A percentile compares a stretch with the other conserved stretches of the same genome.
Conservation (phyloP, 35 echinoderm and acorn worm genomes). For the Lytechinus pictus region DNA sequence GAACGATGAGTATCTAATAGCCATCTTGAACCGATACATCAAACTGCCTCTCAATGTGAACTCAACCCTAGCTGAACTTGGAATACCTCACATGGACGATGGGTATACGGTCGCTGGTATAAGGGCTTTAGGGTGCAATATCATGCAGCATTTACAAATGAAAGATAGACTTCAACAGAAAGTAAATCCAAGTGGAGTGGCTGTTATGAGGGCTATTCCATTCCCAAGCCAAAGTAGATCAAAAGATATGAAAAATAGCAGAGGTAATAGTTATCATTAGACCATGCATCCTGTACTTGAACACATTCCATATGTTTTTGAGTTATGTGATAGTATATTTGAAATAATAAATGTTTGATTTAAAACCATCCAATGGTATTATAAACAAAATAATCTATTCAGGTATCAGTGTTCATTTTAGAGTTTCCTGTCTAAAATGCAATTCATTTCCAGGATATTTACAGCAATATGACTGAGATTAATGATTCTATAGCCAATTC, state of each 20-base stretch:
- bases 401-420: too few relatives aligned
- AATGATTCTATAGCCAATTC: too few relatives aligned
- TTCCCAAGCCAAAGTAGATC: background rate
- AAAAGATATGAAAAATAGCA: background rate
- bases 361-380: too few relatives aligned
- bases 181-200: constrained; percentile 64
- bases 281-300: too few relatives aligned
- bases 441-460: too few relatives aligned
- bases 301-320: too few relatives aligned
- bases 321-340: too few relatives aligned
- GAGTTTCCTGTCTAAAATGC: too few relatives aligned
- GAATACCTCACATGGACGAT: background rate
- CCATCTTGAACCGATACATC: constrained; percentile 68
- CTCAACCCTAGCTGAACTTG: constrained; percentile 66
- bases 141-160: constrained; percentile 40
- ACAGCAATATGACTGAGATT: too few relatives aligned
- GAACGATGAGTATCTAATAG: constrained; percentile 51
- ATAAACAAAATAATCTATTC: too few relatives aligned
- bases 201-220: constrained; percentile 64
- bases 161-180: constrained; percentile 21
- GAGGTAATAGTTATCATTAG: too few relatives aligned
- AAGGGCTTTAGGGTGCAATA: background rate
- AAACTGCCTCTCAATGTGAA: constrained; percentile 61
- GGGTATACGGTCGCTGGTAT: background rate
- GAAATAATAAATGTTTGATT: too few relatives aligned